Conservation (phyloP, 2,797 vertebrate genomes). For the Pteropus rufus region DNA sequence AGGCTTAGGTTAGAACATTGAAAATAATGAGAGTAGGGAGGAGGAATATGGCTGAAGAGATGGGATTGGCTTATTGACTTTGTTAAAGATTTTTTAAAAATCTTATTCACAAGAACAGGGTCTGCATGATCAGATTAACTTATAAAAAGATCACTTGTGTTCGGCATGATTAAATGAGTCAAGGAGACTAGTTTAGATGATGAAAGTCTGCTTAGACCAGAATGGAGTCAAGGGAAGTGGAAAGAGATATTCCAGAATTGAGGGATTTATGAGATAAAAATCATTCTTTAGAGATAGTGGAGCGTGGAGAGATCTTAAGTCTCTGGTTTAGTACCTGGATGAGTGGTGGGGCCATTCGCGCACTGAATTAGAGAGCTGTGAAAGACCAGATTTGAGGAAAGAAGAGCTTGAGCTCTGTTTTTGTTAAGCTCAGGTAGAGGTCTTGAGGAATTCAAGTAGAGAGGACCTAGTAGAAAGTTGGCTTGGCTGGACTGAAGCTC, state of each 20-base stretch:
- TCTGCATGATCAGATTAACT: background rate
- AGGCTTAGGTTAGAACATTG: background rate
- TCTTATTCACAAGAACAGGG: background rate
- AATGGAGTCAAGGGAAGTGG: background rate
- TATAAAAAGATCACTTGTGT: background rate
- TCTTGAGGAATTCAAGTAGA: constrained; percentile 8
- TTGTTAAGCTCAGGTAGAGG: background rate
- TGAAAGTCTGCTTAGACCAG: background rate
- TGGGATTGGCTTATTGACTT: background rate
- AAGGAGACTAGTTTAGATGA: background rate
- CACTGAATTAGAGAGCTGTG: background rate
- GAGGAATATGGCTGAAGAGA: background rate
- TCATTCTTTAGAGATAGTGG: background rate
- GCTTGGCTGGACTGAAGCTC: background rate
- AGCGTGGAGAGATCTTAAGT: background rate
- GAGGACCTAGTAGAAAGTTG: background rate
- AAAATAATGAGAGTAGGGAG: background rate
- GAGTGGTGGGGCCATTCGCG: background rate
- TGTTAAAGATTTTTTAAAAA: background rate
- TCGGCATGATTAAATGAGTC: background rate
- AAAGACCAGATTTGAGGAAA: background rate
- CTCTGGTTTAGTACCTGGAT: background rate
- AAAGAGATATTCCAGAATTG: background rate
- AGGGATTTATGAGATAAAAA: background rate
- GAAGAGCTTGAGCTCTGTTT: constrained; percentile 18